Conservation (phyloP, 2,113 vertebrate genomes). For the Fukomys damarensis region DNA sequence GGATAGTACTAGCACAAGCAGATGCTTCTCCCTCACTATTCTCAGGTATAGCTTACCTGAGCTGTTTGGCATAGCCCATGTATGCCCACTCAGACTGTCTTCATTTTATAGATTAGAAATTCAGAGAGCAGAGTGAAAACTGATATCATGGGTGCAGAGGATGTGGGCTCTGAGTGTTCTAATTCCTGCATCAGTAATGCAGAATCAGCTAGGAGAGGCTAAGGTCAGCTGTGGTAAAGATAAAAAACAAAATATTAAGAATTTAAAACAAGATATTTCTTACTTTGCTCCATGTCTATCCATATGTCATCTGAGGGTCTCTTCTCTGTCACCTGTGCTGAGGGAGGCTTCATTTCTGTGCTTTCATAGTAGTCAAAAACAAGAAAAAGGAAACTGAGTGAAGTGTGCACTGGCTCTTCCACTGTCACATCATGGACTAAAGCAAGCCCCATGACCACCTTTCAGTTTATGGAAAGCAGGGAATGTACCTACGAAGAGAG, state of each 20-base stretch:
- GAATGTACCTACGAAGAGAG: neutral
- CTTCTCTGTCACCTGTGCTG: neutral
- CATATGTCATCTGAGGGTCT: neutral
- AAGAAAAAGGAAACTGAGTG: neutral
- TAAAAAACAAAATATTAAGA: neutral
- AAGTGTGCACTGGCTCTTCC: neutral
- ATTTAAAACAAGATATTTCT: neutral
- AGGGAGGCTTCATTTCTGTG: neutral
- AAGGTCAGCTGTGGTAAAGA: neutral
- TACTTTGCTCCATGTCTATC: neutral
- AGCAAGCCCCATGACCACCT: neutral
- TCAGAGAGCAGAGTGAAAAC: neutral
- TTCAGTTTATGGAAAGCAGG: neutral
- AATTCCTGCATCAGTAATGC: neutral
- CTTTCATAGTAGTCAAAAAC: neutral
- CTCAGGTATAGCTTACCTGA: conserved; percentile 10
- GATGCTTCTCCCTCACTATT: neutral
- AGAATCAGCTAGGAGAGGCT: neutral
- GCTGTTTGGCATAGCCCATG: neutral
- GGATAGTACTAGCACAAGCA: neutral
- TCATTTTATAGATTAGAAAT: neutral
- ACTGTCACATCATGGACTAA: neutral
- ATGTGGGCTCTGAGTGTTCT: neutral
- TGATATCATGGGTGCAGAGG: neutral
- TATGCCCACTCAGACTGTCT: neutral